These are phyloP conservation scores for Xestia xanthographa DNA, from an alignment of 2,888 invertebrate species.

Conservation along the genomic window DNA sequence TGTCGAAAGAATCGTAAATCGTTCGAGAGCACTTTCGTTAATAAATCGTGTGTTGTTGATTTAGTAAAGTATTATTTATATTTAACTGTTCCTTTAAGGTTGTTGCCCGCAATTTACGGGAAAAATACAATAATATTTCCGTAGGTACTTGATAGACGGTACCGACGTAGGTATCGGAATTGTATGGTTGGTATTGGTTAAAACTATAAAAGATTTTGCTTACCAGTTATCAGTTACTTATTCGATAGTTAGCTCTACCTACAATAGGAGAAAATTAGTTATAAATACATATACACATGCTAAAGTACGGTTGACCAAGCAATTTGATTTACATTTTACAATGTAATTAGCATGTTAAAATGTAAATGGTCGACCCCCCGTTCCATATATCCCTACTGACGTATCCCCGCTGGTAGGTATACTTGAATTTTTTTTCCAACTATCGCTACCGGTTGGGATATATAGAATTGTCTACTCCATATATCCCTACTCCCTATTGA, in stretches of 20 bases:
- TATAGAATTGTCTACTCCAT: no score
- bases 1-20: slow-evolving; percentile 60
- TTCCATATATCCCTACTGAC: no score
- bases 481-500: no score
- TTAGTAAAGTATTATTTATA: slow-evolving; percentile 25
- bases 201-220: neutral
- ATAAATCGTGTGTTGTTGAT: slow-evolving; percentile 37
- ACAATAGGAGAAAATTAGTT: neutral
- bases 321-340: no score
- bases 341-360: no score
- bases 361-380: no score
- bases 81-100: neutral
- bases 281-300: neutral
- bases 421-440: no score
- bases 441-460: no score
- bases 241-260: neutral
- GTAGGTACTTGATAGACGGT: neutral
- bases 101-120: neutral
- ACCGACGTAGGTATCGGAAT: neutral
- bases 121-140: neutral
- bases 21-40: slow-evolving; percentile 56
- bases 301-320: no score
- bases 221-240: neutral
- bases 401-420: no score
- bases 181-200: neutral